Evolutionary conservation across 2,888 invertebrate species (phyloP).

Genomic region (Ischnura elegans): DNA sequence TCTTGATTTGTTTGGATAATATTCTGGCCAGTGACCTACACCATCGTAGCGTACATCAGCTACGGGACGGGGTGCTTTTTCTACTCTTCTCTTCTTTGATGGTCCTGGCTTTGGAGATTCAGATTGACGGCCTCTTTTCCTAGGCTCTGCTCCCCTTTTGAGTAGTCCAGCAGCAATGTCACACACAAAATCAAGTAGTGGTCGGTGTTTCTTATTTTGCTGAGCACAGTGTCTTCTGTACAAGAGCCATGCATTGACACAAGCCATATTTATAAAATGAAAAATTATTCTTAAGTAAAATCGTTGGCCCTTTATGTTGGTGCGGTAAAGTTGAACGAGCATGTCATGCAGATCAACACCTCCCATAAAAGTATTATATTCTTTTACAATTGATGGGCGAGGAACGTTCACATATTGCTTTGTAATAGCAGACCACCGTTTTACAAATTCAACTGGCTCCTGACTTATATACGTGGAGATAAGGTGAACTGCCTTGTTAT

Average conservation of each 20-base stretch:
- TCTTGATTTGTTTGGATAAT: no score
- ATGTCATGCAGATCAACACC: not conserved
- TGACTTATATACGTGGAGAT: no score
- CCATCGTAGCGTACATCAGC: no score
- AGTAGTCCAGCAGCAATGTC: no score
- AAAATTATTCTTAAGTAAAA: not conserved
- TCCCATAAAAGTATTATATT: not conserved
- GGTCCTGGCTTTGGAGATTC: no score
- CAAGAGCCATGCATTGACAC: not conserved
- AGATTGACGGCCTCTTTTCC: no score
- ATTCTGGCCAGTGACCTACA: no score
- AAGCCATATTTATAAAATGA: not conserved
- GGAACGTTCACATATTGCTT: not conserved
- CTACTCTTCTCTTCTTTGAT: no score
- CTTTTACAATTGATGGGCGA: not conserved
- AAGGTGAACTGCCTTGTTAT: no score
- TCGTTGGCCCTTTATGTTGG: not conserved
- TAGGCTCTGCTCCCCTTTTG: no score
- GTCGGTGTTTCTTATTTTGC: not conserved
- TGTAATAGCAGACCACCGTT: not conserved
- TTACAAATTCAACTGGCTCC: not conserved
- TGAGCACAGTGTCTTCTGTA: not conserved
- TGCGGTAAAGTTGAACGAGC: not conserved
- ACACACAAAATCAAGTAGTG: no score
- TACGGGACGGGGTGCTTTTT: no score